phyloP scores from a whole-genome alignment of 1,140 invertebrate genomes.

The Drosophila eugracilis region DNA sequence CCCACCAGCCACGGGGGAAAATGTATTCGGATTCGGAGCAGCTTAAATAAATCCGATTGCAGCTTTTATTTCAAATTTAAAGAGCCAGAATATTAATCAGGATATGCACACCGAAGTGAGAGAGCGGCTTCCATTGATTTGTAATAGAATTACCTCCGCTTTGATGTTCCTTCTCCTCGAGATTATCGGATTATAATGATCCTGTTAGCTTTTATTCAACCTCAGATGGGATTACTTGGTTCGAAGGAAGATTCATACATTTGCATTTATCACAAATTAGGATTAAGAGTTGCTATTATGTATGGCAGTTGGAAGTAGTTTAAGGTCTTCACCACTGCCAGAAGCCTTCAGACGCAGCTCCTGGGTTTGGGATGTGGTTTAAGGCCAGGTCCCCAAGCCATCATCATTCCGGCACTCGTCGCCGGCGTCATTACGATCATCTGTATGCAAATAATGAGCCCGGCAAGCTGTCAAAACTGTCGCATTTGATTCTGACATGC shows the following conservation, averaged over 20 bases:
- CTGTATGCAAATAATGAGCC: slow-evolving; percentile 65
- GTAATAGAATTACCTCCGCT: slow-evolving; percentile 19
- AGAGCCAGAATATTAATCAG: slow-evolving; percentile 23
- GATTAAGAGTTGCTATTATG: too few species aligned
- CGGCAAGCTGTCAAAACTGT: slow-evolving; percentile 74
- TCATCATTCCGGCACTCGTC: slow-evolving; percentile 16
- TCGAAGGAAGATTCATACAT: too few species aligned
- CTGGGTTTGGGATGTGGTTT: slow-evolving; percentile 14
- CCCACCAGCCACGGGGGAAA: too few species aligned
- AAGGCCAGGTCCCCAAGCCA: slow-evolving; percentile 11
- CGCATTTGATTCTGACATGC: slow-evolving; percentile 77
- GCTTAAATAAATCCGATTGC: slow-evolving; percentile 32
- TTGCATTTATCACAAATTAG: too few species aligned
- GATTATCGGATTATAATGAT: slow-evolving; percentile 4
- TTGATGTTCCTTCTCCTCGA: neutral
- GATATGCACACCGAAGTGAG: neutral
- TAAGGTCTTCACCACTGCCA: too few species aligned
- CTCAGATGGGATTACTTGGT: neutral
- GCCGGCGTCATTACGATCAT: slow-evolving; percentile 38
- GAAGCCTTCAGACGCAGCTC: slow-evolving; percentile 5
- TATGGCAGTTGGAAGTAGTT: too few species aligned
- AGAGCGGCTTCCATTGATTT: slow-evolving; percentile 22
- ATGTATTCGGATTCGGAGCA: slow-evolving; percentile 4
- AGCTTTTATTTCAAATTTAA: slow-evolving; percentile 27
- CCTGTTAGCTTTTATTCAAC: neutral